Conservation (phyloP, 2,113 vertebrate species). For the Amazona guildingii region DNA sequence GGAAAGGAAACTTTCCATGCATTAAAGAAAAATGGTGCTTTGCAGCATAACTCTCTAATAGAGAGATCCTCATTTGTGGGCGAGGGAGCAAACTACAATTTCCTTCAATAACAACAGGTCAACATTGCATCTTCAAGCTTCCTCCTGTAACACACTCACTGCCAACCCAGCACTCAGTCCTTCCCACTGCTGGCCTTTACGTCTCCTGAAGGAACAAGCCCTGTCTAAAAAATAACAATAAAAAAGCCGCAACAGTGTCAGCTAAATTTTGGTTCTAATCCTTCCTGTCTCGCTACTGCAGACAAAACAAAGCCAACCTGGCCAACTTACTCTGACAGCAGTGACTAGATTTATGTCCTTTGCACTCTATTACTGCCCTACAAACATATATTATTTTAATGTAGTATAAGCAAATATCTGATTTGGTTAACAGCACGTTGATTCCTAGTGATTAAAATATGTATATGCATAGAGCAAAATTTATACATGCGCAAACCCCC, state of each 20-base stretch:
- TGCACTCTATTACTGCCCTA: neutral
- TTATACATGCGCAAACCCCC: neutral
- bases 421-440: slow-evolving; percentile 32
- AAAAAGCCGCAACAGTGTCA: neutral
- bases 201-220: neutral
- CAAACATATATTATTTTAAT: slow-evolving; percentile 52
- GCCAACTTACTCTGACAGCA: neutral
- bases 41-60: neutral
- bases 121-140: neutral
- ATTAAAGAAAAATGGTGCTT: neutral
- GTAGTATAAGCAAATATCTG: neutral
- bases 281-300: neutral
- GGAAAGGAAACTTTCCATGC: neutral
- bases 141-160: neutral
- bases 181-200: neutral
- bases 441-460: neutral
- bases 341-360: neutral
- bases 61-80: neutral
- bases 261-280: neutral
- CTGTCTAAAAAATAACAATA: neutral
- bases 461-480: neutral
- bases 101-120: neutral
- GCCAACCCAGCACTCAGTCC: fast-evolving
- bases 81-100: neutral
- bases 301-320: slow-evolving; percentile 3